phyloP scores from a whole-genome alignment of 2,113 vertebrate species.

The Tupaia tana region DNA sequence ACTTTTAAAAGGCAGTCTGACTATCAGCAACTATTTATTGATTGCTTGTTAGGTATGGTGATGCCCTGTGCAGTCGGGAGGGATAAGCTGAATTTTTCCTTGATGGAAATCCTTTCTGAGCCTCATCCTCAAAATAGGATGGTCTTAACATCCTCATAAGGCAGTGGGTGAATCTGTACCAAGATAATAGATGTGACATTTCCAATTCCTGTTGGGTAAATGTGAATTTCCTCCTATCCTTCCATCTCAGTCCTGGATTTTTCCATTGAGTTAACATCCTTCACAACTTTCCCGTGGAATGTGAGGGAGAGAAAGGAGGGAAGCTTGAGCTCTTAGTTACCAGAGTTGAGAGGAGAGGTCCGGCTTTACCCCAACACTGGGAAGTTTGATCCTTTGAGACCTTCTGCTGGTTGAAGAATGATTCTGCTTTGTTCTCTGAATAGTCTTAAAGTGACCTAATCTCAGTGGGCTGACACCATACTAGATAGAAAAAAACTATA shows the following conservation, averaged over 20 bases:
- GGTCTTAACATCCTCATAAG: neutral
- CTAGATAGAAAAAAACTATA: neutral
- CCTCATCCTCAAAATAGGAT: neutral
- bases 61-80: neutral
- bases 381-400: neutral
- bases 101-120: neutral
- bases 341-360: no score
- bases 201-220: neutral
- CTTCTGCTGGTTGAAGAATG: neutral
- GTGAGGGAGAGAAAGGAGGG: no score
- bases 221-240: neutral
- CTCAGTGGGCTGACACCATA: neutral
- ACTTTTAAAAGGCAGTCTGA: slow-evolving; percentile 1
- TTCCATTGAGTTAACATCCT: neutral
- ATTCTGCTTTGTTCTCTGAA: neutral
- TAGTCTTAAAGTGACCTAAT: neutral
- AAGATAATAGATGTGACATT: neutral
- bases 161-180: neutral
- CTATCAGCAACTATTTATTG: neutral
- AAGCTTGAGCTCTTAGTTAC: no score
- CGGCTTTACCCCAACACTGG: neutral
- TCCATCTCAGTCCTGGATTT: neutral
- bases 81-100: neutral
- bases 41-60: neutral
- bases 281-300: neutral